Percentiles rank a stretch among this genome's conserved stretches.
phyloP scores from a whole-genome alignment of 53 echinoderm and acorn worm genomes.

The Paracentrotus lividus region DNA sequence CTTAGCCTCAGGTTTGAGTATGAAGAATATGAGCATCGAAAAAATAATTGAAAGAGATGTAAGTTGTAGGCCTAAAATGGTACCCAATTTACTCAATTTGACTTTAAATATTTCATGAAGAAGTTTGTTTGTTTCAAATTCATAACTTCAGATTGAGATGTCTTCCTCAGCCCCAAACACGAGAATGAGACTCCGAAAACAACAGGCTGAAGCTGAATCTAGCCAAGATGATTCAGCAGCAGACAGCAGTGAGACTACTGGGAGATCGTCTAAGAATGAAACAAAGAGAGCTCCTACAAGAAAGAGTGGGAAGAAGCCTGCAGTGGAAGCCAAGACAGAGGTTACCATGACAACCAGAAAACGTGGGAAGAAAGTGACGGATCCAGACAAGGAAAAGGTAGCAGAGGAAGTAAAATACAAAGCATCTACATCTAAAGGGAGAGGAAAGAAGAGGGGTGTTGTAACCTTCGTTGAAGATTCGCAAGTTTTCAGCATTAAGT shows the following conservation, averaged over 20 bases:
- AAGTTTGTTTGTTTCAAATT: not conserved
- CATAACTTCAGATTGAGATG: not conserved
- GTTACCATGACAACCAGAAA: slow-evolving; percentile 26
- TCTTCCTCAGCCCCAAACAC: slow-evolving; percentile 42
- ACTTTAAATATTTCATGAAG: too few relatives aligned
- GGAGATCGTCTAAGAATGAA: slow-evolving; percentile 3
- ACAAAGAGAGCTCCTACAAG: not conserved
- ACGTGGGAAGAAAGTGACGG: slow-evolving; percentile 3
- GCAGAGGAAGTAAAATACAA: not conserved
- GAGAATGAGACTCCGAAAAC: slow-evolving; percentile 29
- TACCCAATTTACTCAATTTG: too few relatives aligned
- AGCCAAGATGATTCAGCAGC: not conserved
- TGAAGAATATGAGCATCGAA: too few relatives aligned
- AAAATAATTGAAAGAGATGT: too few relatives aligned
- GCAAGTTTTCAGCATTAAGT: not conserved
- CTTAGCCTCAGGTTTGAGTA: too few relatives aligned
- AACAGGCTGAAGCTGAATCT: not conserved
- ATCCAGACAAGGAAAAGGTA: not conserved
- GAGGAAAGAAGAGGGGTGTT: slow-evolving; percentile 22
- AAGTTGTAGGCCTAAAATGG: too few relatives aligned
- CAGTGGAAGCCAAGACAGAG: slow-evolving; percentile 10
- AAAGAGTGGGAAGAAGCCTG: not conserved
- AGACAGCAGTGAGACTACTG: not conserved
- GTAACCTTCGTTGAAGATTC: not conserved
- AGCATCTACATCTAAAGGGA: slow-evolving; percentile 9